Conservation (phyloP, 2,113 vertebrate species). For the Pseudopipra pipra region DNA sequence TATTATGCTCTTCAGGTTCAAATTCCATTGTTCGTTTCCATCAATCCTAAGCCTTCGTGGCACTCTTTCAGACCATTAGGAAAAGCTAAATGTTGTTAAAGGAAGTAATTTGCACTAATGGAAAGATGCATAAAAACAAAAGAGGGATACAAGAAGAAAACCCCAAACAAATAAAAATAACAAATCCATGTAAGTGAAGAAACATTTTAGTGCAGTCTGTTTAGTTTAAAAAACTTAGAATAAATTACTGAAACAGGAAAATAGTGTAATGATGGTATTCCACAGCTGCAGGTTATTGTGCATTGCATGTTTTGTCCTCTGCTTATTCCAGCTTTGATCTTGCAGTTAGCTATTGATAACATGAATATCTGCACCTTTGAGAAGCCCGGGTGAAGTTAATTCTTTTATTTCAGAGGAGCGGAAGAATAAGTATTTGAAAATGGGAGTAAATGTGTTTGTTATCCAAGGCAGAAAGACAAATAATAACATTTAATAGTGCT, state of each 20-base stretch:
- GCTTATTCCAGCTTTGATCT: neutral
- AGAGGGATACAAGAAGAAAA: neutral
- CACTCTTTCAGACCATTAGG: neutral
- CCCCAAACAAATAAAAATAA: neutral
- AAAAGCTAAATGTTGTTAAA: neutral
- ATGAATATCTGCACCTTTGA: neutral
- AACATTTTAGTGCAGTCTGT: neutral
- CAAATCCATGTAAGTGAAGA: neutral
- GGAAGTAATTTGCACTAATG: neutral
- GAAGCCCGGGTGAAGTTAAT: neutral
- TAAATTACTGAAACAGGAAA: neutral
- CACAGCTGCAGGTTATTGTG: neutral
- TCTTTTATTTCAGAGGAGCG: neutral
- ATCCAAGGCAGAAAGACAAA: neutral
- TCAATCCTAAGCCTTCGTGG: neutral
- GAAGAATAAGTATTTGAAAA: neutral
- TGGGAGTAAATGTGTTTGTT: neutral
- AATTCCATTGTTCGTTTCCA: neutral
- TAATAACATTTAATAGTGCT: neutral
- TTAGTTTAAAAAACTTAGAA: neutral
- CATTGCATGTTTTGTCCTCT: neutral
- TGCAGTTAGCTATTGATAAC: neutral
- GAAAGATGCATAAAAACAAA: neutral
- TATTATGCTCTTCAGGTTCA: neutral
- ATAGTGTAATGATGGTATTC: neutral